phyloP scores from a whole-genome alignment of 2,113 vertebrate genomes.

The Poeciliopsis prolifica region DNA sequence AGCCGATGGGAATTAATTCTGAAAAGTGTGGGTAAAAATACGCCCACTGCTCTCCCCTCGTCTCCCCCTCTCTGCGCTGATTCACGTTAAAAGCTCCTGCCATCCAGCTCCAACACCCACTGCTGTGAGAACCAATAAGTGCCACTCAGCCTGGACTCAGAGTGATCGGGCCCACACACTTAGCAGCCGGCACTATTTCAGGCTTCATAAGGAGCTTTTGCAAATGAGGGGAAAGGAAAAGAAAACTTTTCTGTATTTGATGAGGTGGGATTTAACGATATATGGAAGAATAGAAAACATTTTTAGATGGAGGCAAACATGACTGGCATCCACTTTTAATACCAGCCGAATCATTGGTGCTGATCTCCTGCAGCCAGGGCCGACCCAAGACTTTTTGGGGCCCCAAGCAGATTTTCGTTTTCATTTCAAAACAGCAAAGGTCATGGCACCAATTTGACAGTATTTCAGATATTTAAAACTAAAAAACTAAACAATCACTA shows the following conservation, averaged over 20 bases:
- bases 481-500: no score
- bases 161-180: slow-evolving; percentile 58
- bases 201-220: slow-evolving; percentile 33
- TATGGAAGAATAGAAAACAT: neutral
- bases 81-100: slow-evolving; percentile 62
- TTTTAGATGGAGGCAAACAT: no score
- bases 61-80: slow-evolving; percentile 19
- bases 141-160: slow-evolving; percentile 63
- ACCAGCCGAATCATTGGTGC: no score
- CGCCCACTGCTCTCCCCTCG: slow-evolving; percentile 50
- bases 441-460: no score
- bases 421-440: no score
- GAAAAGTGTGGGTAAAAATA: slow-evolving; percentile 36
- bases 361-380: no score
- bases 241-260: slow-evolving; percentile 19
- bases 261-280: slow-evolving; percentile 21
- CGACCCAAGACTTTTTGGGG: no score
- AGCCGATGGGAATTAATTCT: slow-evolving; percentile 26
- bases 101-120: slow-evolving; percentile 68
- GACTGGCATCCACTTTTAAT: no score
- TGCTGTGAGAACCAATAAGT: slow-evolving; percentile 53
- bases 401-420: no score
- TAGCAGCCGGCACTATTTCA: slow-evolving; percentile 43
- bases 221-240: slow-evolving; percentile 24
- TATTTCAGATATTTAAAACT: no score